Base-by-base conservation (phyloP, 2,888 invertebrate species). In the Apomyelois bistriatella region DNA sequence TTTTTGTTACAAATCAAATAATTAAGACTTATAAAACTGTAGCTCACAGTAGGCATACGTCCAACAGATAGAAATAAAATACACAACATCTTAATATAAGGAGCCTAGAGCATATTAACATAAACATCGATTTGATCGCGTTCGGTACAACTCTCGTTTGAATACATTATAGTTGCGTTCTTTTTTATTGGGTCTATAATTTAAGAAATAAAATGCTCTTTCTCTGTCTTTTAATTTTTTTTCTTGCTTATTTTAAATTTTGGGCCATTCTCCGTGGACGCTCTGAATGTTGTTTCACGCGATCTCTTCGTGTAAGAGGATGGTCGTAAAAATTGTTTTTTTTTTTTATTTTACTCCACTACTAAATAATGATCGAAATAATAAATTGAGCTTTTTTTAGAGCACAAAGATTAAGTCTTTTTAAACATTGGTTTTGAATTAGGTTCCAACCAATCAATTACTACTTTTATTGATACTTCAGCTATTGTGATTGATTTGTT, bases 121-220 rank as follows among this genome's bases (percentile, higher is more conserved):
- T 89, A 87, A 85, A 86, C 85, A 87, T 79, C 72, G 74, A 62
- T 79, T 74, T 74, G 76, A 81, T 75, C 69, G 76, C 74, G 68
- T 76, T 74, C 68, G 65, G 66, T 74, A 79, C 80, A 79, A 72
- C 72, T 68, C 70, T 38, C 70, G 78, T 77, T 80, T 76, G 82
- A 85, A 85, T 85, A 86, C 78, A 85, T 85, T 86, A 85, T 66
- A 59, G 68, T 56, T 62, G 64, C 66, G 76, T 76, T 75, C 74
- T 74, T 79, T 85, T 86, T 86, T 86, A 87, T 82, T 70, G 68
- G 70, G 63, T 73, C 79, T 79, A 84, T 88, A 87, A 82, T 82
- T 87, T 81, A 72, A 66, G 79, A 78, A 79, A 78, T 74, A 82
- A 86, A 82, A 70, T 74, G 79, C 79, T 74, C 69, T 72, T 65